phyloP scores from a whole-genome alignment of 2,797 vertebrate genomes.

The Spinibarbus caldwelli region DNA sequence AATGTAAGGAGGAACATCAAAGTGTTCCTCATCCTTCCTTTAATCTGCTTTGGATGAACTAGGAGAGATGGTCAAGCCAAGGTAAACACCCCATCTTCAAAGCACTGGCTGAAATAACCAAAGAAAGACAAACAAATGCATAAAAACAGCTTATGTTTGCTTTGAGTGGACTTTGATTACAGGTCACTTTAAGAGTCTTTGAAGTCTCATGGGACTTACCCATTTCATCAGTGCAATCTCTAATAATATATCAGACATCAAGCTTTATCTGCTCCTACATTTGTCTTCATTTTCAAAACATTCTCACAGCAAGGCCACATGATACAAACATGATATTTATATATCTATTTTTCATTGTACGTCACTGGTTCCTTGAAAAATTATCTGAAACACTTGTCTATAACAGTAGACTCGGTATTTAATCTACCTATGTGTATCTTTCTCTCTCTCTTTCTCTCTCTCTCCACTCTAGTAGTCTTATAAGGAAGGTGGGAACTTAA shows the following conservation, averaged over 20 bases:
- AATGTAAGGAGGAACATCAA: conserved; percentile 32
- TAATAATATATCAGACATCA: conserved; percentile 18
- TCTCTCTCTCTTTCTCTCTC: conserved; percentile 31
- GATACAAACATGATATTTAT: not conserved
- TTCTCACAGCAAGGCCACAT: not conserved
- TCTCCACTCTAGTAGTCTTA: conserved; percentile 39
- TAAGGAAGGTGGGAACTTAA: conserved; percentile 67
- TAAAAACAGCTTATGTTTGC: conserved; percentile 24
- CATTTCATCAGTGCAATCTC: conserved; percentile 20
- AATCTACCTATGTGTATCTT: not conserved
- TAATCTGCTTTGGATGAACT: conserved; percentile 43
- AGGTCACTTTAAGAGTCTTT: conserved; percentile 38
- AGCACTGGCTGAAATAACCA: conserved; percentile 17
- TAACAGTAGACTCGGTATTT: conserved; percentile 11
- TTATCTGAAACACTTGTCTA: no score
- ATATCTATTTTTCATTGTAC: not conserved
- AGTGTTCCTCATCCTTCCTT: conserved; percentile 22
- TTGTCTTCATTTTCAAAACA: conserved; percentile 21
- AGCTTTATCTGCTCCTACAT: not conserved
- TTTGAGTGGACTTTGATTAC: conserved; percentile 47
- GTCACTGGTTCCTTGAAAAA: conserved; percentile 13
- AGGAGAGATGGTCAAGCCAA: conserved; percentile 18
- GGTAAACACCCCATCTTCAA: conserved; percentile 28
- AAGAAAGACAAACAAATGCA: conserved; percentile 32
- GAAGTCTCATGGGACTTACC: conserved; percentile 10